phyloP scores from a whole-genome alignment of 2,797 vertebrate genomes.

The Tenualosa ilisha region DNA sequence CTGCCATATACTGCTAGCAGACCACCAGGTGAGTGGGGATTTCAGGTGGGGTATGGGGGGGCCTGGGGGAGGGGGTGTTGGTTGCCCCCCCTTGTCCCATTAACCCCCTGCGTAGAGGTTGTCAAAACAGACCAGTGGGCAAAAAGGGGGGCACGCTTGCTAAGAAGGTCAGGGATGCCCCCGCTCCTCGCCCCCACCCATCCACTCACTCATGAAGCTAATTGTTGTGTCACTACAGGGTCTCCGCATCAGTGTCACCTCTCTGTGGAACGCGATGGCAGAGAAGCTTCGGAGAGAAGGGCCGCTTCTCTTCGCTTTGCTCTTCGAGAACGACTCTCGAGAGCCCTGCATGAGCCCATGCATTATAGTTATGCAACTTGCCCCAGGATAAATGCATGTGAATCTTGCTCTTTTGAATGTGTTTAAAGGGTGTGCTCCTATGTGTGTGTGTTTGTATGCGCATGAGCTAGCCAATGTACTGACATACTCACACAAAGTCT shows the following conservation, averaged over 20 bases:
- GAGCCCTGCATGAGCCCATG: not conserved
- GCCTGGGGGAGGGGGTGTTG: not conserved
- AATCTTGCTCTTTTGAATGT: conserved; percentile 33
- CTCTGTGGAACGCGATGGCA: not conserved
- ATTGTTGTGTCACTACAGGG: conserved; percentile 56
- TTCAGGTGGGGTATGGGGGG: conserved; percentile 18
- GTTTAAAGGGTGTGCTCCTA: conserved; percentile 34
- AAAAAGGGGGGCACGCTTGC: conserved; percentile 28
- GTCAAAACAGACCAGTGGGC: conserved; percentile 50
- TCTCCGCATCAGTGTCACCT: conserved; percentile 23
- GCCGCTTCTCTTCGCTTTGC: not conserved
- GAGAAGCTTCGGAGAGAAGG: not conserved
- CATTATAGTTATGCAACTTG: conserved; percentile 17
- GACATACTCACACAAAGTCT: conserved; percentile 27
- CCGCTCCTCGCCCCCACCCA: conserved; percentile 28
- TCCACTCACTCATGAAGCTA: conserved; percentile 42
- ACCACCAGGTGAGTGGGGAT: conserved; percentile 33
- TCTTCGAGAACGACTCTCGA: not conserved
- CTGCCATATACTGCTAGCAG: conserved; percentile 34
- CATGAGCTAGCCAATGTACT: conserved; percentile 22
- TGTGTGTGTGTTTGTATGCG: not conserved
- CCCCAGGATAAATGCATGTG: not conserved
- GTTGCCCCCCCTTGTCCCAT: conserved; percentile 29
- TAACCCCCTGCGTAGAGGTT: conserved; percentile 47
- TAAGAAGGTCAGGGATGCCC: conserved; percentile 43